Percentiles rank a stretch among this genome's conserved stretches.
These are phyloP conservation scores for Caenorhabditis drosophilae DNA, from an alignment of 2,888 invertebrate species.

Conservation along the genomic window DNA sequence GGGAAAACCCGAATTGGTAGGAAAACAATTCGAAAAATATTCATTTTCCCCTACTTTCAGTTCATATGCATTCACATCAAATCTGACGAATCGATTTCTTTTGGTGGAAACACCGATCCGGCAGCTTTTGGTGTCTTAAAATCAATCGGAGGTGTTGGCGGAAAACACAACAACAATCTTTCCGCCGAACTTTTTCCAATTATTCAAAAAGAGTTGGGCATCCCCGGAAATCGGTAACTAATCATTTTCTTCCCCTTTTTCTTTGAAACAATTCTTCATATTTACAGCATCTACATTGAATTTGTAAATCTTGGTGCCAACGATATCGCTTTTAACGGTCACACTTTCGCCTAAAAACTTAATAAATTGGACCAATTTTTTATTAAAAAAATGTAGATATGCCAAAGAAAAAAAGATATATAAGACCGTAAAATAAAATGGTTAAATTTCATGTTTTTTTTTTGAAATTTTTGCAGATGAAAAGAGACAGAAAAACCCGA, in stretches of 20 bases:
- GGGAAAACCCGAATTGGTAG: slow-evolving; percentile 55
- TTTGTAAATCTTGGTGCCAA: slow-evolving; percentile 47
- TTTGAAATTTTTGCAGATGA: too few relatives aligned
- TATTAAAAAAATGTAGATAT: slow-evolving; percentile 4
- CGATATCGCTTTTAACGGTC: slow-evolving; percentile 48
- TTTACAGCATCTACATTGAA: slow-evolving; percentile 48
- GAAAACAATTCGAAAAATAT: too few relatives aligned
- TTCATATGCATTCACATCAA: slow-evolving; percentile 51
- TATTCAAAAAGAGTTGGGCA: slow-evolving; percentile 47
- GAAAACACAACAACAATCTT: slow-evolving; percentile 33
- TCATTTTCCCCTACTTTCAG: too few relatives aligned
- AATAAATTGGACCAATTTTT: background rate
- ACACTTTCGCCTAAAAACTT: slow-evolving; percentile 46
- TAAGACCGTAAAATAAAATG: too few relatives aligned
- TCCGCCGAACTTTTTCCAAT: slow-evolving; percentile 43
- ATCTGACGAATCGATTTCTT: slow-evolving; percentile 38
- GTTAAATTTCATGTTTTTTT: too few relatives aligned
- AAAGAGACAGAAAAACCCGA: too few relatives aligned
- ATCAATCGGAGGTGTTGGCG: slow-evolving; percentile 50
- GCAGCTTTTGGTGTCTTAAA: slow-evolving; percentile 38
- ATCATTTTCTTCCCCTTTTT: too few relatives aligned
- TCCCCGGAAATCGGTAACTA: slow-evolving; percentile 41
- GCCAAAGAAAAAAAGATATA: too few relatives aligned
- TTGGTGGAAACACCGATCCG: slow-evolving; percentile 51
- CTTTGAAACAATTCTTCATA: too few relatives aligned